Evolutionary conservation across 1,140 invertebrate genomes (phyloP), one percentile per base, ranked within the genome.

Genomic region (Chrysopa pallens): DNA sequence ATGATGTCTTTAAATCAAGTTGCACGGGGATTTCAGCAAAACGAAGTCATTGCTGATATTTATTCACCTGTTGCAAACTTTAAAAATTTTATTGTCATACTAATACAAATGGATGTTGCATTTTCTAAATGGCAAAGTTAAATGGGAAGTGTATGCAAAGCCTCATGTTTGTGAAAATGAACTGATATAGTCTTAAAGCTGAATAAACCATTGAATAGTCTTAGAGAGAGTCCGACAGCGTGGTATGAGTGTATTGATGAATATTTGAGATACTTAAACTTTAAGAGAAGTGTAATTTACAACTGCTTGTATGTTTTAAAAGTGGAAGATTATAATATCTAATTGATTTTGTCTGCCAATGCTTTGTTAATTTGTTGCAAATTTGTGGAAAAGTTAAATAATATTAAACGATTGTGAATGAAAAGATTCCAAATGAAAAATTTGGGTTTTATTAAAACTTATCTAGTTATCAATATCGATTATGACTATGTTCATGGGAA

Each of bases 391-490:
- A 39, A 38, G 17, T 37, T 48, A 6, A 13, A 40, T 29, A 6
- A 35, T 3, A 42, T 46, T 9, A 48, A 46, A 43, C 2, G 27
- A 1, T 3, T 12, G 12, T 36, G 46, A 23, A 39, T 14, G 13
- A 36, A 28, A 14, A 42, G 29, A 43, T 48, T 46, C 38, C 23
- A 31, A 43, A 48, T 48, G 42, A 48, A 48, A 46, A 42, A 48
- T 46, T 40, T 48, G 15, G 47, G 42, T 13, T 29, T 43, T 41
- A 14, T 48, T 9, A 42, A 43, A 46, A 43, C 29, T 42, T 50
- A 50, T 46, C 23, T 48, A 31, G 46, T 46, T 11, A 50, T 50
- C 33, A 42, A 46, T 41, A 50, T 50, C 35, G 44, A 50, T 9
- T 50, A 50, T 50, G 44, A 48, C 29, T 15, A 31, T 39, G 39